Base-by-base conservation (phyloP, 2,113 vertebrate genomes). In the Emydura subglobosa region DNA sequence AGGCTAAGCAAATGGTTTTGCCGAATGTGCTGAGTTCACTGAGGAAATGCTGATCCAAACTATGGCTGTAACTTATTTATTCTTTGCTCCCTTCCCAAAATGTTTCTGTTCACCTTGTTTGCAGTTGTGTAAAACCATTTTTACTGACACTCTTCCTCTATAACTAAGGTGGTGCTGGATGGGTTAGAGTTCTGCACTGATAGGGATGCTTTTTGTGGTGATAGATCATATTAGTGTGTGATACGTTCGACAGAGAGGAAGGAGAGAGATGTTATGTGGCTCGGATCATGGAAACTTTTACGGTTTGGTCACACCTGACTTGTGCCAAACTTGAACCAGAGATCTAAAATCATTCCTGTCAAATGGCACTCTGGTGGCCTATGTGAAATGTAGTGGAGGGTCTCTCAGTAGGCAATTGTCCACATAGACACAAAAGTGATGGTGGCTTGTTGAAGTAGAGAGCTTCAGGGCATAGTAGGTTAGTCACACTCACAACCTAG, bases 361-460 rank as follows among this genome's bases (percentile, higher is more conserved):
- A 1, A 14, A 53, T 19, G 44, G 42, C 84, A 13, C 82, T 49
- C 21, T 82, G 50, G 51, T 79, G 16, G 59, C 89, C 27, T 74
- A 53, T 7, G 14, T 94, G 25, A 89, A 0, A 0, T 31, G 16
- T 1, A 2, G 0, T 25, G 16, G 42, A 42, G 51, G 2, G 1
- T 61, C 21, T 81, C 82, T 90, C 39, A 0, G 1, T 39, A 39
- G 50, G n/a, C 61, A 85, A 16, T 74, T 90, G 51, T 76, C 78
- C 39, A 2, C 76, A 25, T 29, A 3, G 53, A 53, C 74, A 65
- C 76, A 57, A 0, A 74, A 83, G 44, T 16, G 12, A 1, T 68
- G 11, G 86, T 81, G 82, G 39, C 31, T 76, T 82, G 59, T 88
- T n/a, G 65, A 10, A 16, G 82, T 85, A 55, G 54, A 61, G 29